These are phyloP conservation scores for Tiliacea aurago DNA, from an alignment of 2,888 invertebrate species.

Conservation along the genomic window DNA sequence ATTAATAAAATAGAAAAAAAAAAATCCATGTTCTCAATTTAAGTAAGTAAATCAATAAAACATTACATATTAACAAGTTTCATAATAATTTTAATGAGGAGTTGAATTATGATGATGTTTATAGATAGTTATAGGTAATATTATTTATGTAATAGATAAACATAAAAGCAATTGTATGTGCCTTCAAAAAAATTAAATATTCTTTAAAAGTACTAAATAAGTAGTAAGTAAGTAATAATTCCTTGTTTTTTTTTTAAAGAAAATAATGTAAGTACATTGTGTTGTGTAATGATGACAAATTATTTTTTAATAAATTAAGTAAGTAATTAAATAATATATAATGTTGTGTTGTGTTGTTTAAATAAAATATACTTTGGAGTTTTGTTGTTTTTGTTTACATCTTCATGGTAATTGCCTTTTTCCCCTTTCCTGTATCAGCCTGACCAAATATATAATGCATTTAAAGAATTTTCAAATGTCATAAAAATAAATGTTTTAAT, in stretches of 20 bases:
- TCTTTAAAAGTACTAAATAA: background rate
- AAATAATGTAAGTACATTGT: background rate
- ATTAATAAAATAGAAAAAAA: background rate
- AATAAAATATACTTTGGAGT: conserved; percentile 22
- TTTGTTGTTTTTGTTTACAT: conserved; percentile 14
- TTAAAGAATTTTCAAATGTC: background rate
- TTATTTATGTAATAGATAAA: background rate
- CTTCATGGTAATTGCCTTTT: background rate
- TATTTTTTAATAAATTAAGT: background rate
- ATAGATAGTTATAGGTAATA: background rate
- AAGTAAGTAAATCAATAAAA: background rate
- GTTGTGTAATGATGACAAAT: background rate
- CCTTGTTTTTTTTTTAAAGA: background rate
- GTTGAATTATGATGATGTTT: background rate
- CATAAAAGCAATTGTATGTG: conserved; percentile 20
- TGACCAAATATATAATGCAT: background rate
- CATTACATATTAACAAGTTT: background rate
- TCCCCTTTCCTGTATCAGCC: background rate
- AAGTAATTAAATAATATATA: background rate
- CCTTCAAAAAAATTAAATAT: conserved; percentile 17
- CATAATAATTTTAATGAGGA: background rate
- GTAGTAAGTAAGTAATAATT: background rate
- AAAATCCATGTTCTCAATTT: background rate
- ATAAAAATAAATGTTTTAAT: conserved; percentile 38
- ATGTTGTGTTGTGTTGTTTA: conserved; percentile 12